Conservation (phyloP, 2,113 vertebrate genomes). For the Hippolais icterina region DNA sequence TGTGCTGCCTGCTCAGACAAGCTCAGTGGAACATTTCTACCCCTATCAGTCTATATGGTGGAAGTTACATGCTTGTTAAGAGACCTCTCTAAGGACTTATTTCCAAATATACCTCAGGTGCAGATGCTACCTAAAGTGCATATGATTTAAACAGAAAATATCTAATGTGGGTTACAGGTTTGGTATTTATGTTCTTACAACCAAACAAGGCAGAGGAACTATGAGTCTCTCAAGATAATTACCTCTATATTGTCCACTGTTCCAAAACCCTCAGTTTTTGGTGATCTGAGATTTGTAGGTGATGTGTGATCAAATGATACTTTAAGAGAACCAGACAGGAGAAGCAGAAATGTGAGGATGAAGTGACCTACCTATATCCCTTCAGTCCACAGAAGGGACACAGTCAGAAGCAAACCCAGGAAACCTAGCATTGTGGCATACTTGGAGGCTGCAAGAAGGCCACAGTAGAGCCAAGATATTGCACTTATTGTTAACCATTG, state of each 20-base stretch:
- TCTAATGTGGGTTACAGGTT: accelerated
- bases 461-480: neutral
- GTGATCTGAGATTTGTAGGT: neutral
- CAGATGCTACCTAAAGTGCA: neutral
- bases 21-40: neutral
- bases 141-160: neutral
- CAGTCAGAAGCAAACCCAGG: neutral
- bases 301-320: neutral
- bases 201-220: neutral
- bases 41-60: no score
- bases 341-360: neutral
- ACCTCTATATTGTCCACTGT: neutral
- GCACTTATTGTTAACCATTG: neutral
- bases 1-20: neutral
- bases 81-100: neutral
- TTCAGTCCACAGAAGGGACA: neutral
- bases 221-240: neutral
- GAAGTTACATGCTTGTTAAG: neutral
- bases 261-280: neutral
- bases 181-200: neutral
- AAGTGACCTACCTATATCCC: neutral
- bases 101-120: neutral
- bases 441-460: neutral
- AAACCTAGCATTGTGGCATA: neutral
- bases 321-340: neutral